Percentiles rank a stretch among this genome's conserved stretches.
These are phyloP conservation scores for Leucoraja ocellata DNA, from an alignment of 2,797 vertebrate genomes.

Conservation along the genomic window DNA sequence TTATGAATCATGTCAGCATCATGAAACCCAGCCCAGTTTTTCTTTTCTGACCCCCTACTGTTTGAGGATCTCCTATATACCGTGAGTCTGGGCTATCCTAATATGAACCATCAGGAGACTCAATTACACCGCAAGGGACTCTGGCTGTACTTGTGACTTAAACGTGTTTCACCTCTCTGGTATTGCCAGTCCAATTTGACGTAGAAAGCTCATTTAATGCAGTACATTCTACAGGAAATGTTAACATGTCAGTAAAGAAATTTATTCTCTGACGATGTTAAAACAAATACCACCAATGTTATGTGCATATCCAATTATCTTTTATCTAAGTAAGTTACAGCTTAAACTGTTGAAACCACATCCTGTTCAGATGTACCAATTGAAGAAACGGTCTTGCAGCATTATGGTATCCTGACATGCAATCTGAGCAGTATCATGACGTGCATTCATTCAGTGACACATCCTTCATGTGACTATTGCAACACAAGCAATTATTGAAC, in stretches of 20 bases:
- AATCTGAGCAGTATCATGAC: background rate
- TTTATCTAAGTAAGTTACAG: background rate
- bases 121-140: background rate
- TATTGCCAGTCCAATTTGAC: background rate
- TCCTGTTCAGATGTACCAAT: background rate
- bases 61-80: background rate
- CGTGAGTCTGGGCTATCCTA: background rate
- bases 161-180: background rate
- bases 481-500: background rate
- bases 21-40: background rate
- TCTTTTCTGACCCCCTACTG: background rate
- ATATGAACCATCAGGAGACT: background rate
- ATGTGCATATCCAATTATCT: background rate
- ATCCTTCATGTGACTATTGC: background rate
- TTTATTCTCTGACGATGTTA: background rate
- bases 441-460: background rate
- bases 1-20: background rate
- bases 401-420: background rate
- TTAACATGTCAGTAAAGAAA: background rate
- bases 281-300: background rate
- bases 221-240: background rate
- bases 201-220: background rate
- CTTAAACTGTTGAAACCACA: constrained; percentile 8
- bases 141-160: background rate
- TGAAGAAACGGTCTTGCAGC: background rate